Evolutionary conservation across 2,113 vertebrate genomes (phyloP).

Genomic region (Glaucomys volans): DNA sequence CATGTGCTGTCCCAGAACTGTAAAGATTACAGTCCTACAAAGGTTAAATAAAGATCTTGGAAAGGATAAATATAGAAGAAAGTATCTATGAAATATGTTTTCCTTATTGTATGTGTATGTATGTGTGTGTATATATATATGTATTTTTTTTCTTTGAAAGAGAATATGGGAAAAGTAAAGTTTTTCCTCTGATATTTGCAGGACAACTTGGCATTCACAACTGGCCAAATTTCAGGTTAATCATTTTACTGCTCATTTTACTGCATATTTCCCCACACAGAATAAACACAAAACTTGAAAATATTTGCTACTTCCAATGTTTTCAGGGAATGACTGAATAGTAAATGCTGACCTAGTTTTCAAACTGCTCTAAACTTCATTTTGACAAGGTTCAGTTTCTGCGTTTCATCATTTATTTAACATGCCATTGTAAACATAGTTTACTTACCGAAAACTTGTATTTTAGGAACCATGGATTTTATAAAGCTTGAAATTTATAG

Average conservation of each 20-base stretch:
- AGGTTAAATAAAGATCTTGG: not conserved
- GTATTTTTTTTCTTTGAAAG: not conserved
- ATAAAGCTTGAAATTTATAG: not conserved
- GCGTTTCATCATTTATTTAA: not conserved
- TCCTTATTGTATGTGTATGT: not conserved
- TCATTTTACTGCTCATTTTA: not conserved
- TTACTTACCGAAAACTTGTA: not conserved
- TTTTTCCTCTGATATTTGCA: not conserved
- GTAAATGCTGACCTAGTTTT: constrained; percentile 59
- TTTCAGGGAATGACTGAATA: not conserved
- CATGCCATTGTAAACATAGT: not conserved
- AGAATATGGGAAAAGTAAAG: not conserved
- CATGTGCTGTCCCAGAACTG: not conserved
- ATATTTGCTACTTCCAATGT: not conserved
- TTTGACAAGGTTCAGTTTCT: not conserved
- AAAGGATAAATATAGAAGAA: not conserved
- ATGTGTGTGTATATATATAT: not conserved
- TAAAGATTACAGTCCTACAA: not conserved
- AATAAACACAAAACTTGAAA: not conserved
- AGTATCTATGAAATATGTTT: not conserved
- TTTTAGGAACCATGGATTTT: not conserved
- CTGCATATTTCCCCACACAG: not conserved
- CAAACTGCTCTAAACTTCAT: constrained; percentile 43
- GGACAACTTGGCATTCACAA: not conserved
- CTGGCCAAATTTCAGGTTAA: not conserved